Percentiles rank a stretch among this genome's conserved stretches.
Evolutionary conservation across 2,888 invertebrate genomes (phyloP).

Genomic region (Mythimna vitellina): DNA sequence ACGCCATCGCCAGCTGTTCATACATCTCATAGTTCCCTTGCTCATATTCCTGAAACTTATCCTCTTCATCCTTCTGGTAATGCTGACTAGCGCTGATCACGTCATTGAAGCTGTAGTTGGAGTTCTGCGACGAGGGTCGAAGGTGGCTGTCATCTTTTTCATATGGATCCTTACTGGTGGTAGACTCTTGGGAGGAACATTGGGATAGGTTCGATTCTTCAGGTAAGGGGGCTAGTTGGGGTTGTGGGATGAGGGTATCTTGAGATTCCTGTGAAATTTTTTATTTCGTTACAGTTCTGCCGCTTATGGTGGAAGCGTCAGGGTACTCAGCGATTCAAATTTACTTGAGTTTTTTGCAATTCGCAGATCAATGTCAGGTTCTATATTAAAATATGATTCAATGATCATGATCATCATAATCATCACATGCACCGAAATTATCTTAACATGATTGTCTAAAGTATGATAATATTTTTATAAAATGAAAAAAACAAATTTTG

Average conservation of each 20-base stretch:
- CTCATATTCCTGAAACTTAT: constrained; percentile 77
- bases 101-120: constrained; percentile 84
- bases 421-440: too few species aligned
- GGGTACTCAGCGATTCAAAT: too few species aligned
- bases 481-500: too few species aligned
- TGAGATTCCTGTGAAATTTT: constrained; percentile 49
- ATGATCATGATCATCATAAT: too few species aligned
- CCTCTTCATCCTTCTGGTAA: constrained; percentile 74
- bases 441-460: too few species aligned
- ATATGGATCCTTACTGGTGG: constrained; percentile 74
- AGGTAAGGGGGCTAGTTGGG: constrained; percentile 47
- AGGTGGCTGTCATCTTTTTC: constrained; percentile 85
- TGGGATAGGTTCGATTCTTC: constrained; percentile 78
- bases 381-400: too few species aligned
- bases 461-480: too few species aligned
- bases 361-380: too few species aligned
- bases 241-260: constrained; percentile 42
- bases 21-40: constrained; percentile 84
- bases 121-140: constrained; percentile 83
- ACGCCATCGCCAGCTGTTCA: constrained; percentile 87
- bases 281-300: neutral
- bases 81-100: constrained; percentile 78
- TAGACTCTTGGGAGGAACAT: constrained; percentile 81
- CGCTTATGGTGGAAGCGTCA: too few species aligned
- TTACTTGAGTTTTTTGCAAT: too few species aligned